Conservation (phyloP, 2,797 vertebrate species). For the Dendrocincla fuliginosa region DNA sequence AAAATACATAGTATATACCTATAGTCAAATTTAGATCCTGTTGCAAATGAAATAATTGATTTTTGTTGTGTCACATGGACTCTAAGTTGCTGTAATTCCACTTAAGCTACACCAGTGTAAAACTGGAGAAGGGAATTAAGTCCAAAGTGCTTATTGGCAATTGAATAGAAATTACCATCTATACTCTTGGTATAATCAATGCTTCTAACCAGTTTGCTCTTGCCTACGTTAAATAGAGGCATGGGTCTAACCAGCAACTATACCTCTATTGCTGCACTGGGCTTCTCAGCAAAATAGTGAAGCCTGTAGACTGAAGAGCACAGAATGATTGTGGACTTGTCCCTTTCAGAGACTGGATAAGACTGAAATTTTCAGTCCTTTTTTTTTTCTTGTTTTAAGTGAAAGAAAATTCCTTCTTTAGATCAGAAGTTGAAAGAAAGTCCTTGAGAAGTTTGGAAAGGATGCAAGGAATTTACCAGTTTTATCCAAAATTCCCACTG, state of each 20-base stretch:
- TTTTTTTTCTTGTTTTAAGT: not conserved
- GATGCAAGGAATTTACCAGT: not conserved
- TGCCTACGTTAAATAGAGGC: not conserved
- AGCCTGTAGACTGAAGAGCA: not conserved
- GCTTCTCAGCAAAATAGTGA: not conserved
- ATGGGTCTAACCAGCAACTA: not conserved
- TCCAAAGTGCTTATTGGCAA: not conserved
- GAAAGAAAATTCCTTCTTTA: not conserved
- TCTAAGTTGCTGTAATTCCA: not conserved
- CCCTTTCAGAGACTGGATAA: not conserved
- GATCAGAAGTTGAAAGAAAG: not conserved
- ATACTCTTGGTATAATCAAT: not conserved
- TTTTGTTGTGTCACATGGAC: not conserved
- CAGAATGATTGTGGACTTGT: not conserved
- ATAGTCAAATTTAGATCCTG: not conserved
- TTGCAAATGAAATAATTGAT: not conserved
- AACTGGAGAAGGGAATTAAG: not conserved
- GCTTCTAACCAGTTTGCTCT: not conserved
- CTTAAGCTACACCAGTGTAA: not conserved
- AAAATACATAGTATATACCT: not conserved
- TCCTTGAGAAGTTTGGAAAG: not conserved
- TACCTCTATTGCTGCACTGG: not conserved
- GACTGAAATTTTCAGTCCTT: not conserved
- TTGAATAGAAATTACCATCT: not conserved
- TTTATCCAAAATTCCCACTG: not conserved